phyloP scores from a whole-genome alignment of 2,797 vertebrate species.

The Cossypha niveicapilla region DNA sequence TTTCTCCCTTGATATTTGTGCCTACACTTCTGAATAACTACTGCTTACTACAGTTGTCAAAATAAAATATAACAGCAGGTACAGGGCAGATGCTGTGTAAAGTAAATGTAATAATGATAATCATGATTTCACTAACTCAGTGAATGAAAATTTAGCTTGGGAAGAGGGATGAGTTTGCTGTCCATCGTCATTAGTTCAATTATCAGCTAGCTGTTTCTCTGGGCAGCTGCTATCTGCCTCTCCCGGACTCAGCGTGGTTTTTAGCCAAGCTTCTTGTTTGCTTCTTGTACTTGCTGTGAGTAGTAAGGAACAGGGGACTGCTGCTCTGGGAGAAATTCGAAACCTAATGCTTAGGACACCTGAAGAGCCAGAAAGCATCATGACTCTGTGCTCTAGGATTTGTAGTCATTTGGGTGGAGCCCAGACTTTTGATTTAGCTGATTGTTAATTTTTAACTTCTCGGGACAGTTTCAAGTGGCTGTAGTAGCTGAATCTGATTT shows the following conservation, averaged over 20 bases:
- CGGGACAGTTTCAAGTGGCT: neutral
- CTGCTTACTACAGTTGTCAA: neutral
- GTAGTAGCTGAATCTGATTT: neutral
- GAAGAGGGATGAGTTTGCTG: conserved; percentile 65
- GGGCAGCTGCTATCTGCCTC: conserved; percentile 39
- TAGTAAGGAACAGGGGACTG: neutral
- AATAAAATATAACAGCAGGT: conserved; percentile 33
- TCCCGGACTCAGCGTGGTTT: conserved; percentile 35
- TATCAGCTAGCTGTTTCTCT: conserved; percentile 56
- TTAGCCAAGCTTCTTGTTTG: conserved; percentile 17
- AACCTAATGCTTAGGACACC: neutral
- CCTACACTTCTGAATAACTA: neutral
- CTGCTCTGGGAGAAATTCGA: neutral
- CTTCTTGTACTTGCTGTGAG: conserved; percentile 1
- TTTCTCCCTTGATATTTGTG: conserved; percentile 6
- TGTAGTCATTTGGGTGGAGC: neutral
- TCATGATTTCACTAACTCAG: conserved; percentile 52
- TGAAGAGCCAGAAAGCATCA: neutral
- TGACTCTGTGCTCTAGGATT: neutral
- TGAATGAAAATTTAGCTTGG: conserved; percentile 57
- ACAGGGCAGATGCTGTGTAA: conserved; percentile 38
- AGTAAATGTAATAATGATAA: conserved; percentile 64
- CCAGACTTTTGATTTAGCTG: neutral
- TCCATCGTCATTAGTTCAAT: conserved; percentile 56
- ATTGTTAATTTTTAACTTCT: neutral